Evolutionary conservation across 1,140 invertebrate genomes (phyloP).

Genomic region (Bombus waltoni): DNA sequence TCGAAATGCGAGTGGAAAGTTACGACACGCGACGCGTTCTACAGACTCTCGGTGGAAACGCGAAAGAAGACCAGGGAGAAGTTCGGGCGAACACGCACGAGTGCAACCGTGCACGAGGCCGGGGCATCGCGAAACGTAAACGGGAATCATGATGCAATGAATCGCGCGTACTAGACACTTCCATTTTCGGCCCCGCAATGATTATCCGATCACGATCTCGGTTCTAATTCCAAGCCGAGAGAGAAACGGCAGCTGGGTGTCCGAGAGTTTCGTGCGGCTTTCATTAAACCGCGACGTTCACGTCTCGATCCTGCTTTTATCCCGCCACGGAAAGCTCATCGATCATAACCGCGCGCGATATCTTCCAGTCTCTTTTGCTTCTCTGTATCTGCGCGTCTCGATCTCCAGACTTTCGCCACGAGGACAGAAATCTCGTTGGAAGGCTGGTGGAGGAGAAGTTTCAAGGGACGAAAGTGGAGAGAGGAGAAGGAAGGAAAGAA

Average conservation of each 20-base stretch:
- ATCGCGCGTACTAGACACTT: constrained; percentile 33
- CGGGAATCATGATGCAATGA: constrained; percentile 34
- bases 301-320: constrained; percentile 41
- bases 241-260: neutral
- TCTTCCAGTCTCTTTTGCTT: constrained; percentile 11
- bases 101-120: neutral
- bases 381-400: constrained; percentile 14
- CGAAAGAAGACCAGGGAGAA: neutral
- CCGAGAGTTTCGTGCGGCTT: constrained; percentile 35
- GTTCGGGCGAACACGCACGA: neutral
- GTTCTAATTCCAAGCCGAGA: constrained; percentile 34
- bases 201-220: constrained; percentile 46
- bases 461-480: neutral
- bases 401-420: constrained; percentile 52
- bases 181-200: constrained; percentile 36
- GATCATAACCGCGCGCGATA: constrained; percentile 38
- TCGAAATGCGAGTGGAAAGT: constrained; percentile 5
- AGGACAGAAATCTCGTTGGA: constrained; percentile 38
- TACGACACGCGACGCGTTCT: neutral
- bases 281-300: constrained; percentile 48
- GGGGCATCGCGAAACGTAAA: neutral
- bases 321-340: constrained; percentile 46
- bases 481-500: neutral
- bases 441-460: constrained; percentile 2
- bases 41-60: neutral